Base-by-base conservation (phyloP, 2,888 invertebrate genomes). In the Philonicus albiceps region DNA sequence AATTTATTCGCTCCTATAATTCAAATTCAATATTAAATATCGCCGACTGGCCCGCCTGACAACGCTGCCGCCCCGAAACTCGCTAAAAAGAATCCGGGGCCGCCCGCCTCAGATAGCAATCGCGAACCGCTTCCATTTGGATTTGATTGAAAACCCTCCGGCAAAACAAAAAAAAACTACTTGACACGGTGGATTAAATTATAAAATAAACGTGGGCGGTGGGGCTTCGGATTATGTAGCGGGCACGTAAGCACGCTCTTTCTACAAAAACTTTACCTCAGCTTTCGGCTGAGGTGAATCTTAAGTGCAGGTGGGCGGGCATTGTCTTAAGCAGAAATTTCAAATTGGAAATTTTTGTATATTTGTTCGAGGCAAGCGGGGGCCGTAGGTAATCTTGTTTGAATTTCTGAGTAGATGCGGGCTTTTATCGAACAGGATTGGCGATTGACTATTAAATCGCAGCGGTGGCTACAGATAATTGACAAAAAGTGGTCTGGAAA, bases 101-200 rank as follows among this genome's bases (percentile, higher is more conserved):
- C 16, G 64, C 22, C 64, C 64, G 49, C 64, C 64, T 4, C 81
- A 81, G 81, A 81, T 55, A 31, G 19, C 34, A 31, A 81, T 81
- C 81, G 43, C 49, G 49, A 64, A 81, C 34, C 55, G 37, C 53
- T 81, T 81, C 53, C 64, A 81, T 81, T 64, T 81, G 55, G 55
- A 37, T 27, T 55, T 49, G 81, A 81, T 37, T 49, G 64, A 64
- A 64, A 64, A 34, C 30, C 78, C 30, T 64, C 81, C 34, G 19
- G 81, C 55, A 22, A 55, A 37, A 64, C 27, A 81, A 53, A 22
- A 55, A 37, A 64, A 49, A 81, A 53, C 55, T 55, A 81, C 64
- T 55, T 81, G 81, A 81, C 81, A 64, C 81, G 81, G 55, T 34
- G 64, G 55, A 81, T 81, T 81, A 81, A 81, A 81, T 81, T 81